Evolutionary conservation across 2,888 invertebrate genomes (phyloP), one percentile per base, ranked within the genome.

Genomic region (Sinelater perroti): DNA sequence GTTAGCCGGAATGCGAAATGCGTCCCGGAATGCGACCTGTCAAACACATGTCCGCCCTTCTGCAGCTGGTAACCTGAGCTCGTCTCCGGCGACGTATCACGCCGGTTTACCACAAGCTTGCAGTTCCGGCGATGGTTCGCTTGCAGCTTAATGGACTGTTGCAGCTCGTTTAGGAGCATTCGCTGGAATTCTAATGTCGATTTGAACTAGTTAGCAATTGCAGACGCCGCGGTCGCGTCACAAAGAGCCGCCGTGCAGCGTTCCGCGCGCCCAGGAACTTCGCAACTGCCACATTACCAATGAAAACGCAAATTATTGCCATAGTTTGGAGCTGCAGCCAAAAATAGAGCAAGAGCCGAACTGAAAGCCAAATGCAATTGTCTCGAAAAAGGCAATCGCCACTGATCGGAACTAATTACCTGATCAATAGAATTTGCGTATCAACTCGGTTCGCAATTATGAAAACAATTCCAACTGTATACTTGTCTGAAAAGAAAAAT

Each of bases 1-100:
- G 70, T 70, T 71, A 71, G 64, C 58, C 62, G 68, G 68, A 69
- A 71, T 69, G 69, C 66, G 65, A 70, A 68, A 67, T 65, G 63
- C 64, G 59, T 61, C 63, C 68, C 58, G 67, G 69, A 69, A 71
- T 69, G 69, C 64, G 56, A 57, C 59, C 59, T 67, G 67, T 68
- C 70, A 68, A 70, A 69, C 69, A 69, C 69, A 70, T 69, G 69
- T 67, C 69, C 26, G 38, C 21, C 51, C 35, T 44, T 66, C 66
- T 65, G 61, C 65, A 66, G 56, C 52, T 57, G 59, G 51, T 33
- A 53, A 51, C 51, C 21, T 38, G 36, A 46, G 46, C 40, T 31
- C 31, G 50, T 55, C 55, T 60, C 31, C 40, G 11, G 30, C 24
- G 42, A 54, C 42, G 50, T 49, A 56, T 50, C 49, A 54, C 20